Evolutionary conservation across 1,140 invertebrate genomes (phyloP), one percentile per base, ranked within the genome.

Genomic region (Rhagoletis zephyria): DNA sequence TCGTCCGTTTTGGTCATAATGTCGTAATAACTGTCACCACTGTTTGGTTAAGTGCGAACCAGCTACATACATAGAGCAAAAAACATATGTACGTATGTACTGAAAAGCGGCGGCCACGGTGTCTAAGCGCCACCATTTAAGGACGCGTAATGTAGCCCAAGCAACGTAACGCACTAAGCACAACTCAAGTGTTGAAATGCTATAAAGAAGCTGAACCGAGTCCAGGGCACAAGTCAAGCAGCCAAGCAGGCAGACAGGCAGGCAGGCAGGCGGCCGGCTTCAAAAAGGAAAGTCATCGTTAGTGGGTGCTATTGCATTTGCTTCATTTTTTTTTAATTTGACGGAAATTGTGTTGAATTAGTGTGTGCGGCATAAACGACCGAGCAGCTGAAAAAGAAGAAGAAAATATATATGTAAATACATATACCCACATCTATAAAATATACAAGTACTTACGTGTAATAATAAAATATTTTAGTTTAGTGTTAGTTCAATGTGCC

Each of bases 21-120:
- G 85, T 86, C 86, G 64, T 56, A 87, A 87, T 87, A 87, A 87
- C 61, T 87, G 86, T 87, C 86, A 87, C 86, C 61, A 56, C 63
- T 87, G 86, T 87, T 87, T 87, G 86, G 61, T 87, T 70, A 67
- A 70, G 40, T 87, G 45, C 61, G 64, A 87, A 70, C 48, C 19
- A 67, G 45, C 14, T 9, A 30, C 30, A 30, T 30, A 30, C 30
- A 30, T 30, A 87, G 19, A 67, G 60, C 45, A 63, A 85, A 85
- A 2, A 85, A 45, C 45, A 59, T 51, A 81, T 10, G 30, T 30
- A 81, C 1, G 30, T 30, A 30, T 30, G 60, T 85, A 85, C 40
- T 48, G 40, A 4, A 30, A 5, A n/a, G 42, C 42, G 14, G 67
- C 40, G 12, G 16, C 61, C 7, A 63, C 51, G 10, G 51, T 3